Evolutionary conservation across 2,888 invertebrate species (phyloP).

Genomic region (Callyntrura guangdongensis): DNA sequence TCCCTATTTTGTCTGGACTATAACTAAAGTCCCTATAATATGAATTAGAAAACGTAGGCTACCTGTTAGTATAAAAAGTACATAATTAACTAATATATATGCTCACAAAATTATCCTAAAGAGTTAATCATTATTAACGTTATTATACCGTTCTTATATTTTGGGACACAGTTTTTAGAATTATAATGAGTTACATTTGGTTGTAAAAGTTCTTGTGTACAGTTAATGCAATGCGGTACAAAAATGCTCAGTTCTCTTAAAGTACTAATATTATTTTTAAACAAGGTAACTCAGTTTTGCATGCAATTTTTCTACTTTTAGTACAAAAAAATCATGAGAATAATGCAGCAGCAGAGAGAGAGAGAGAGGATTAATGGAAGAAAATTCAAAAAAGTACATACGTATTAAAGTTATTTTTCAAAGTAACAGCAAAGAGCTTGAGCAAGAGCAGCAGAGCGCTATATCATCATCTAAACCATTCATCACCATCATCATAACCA

Average conservation of each 20-base stretch:
- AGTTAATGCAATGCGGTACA: conserved; percentile 55
- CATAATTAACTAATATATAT: not conserved
- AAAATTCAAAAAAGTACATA: no score
- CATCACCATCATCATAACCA: no score
- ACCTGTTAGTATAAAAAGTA: not conserved
- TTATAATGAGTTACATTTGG: not conserved
- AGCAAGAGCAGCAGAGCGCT: not conserved
- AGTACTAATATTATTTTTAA: not conserved
- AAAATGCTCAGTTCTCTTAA: conserved; percentile 55
- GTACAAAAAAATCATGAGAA: not conserved
- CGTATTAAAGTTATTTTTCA: not conserved
- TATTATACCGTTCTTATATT: not conserved
- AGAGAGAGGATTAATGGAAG: not conserved
- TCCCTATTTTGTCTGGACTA: no score
- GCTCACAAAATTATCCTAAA: not conserved
- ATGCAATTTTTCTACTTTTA: conserved; percentile 50
- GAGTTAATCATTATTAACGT: not conserved
- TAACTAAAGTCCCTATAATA: no score
- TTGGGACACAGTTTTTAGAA: not conserved
- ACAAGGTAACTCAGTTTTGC: conserved; percentile 2
- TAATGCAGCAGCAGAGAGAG: conserved; percentile 13
- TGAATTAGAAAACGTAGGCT: not conserved
- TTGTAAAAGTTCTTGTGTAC: conserved; percentile 8
- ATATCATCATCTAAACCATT: not conserved
- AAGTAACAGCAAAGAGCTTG: conserved; percentile 17